Base-by-base conservation (phyloP, 2,797 vertebrate species). In the Dermochelys coriacea region DNA sequence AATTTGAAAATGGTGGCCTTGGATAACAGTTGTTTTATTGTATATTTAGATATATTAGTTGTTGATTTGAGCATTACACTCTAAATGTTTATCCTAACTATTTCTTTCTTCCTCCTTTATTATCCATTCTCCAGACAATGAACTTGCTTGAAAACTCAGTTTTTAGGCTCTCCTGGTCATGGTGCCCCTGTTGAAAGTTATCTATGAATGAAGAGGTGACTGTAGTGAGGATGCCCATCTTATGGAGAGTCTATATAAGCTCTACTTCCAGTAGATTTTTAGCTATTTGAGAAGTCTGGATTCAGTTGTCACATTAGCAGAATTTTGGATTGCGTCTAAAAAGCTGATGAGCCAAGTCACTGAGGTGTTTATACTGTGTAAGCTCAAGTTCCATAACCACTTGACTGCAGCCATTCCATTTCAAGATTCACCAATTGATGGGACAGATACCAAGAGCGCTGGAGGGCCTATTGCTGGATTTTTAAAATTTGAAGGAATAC, bases 281-380 rank as follows among this genome's bases (percentile, higher is more conserved):
- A 8, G 79, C 54, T 81, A 23, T 87, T 91, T 79, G 18, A 75
- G 34, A 25, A 61, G 8, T 80, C 91, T 89, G 15, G 1, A 27
- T 85, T 41, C 61, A 23, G 16, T 79, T 45, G 23, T 37, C 10
- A 29, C 71, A 8, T 21, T 18, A 3, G 50, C 27, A 50, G 79
- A 64, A 87, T 57, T 57, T 57, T 57, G 25, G 25, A 27, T 57
- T 57, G 55, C 4, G 27, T 57, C 55, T 57, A 27, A 47, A 54
- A 50, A 71, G 75, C 2, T 6, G 19, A 34, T 59, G 52, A 82
- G 19, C 34, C 77, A 21, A 6, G 5, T 19, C 0, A 0, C n/a
- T 45, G 34, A 0, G 12, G 0, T 79, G 54, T 41, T 85, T 3
- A 41, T 51, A 2, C 55, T 57, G 25, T 57, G 25, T 27, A 57